phyloP scores from a whole-genome alignment of 1,140 invertebrate genomes.

The Bombus difficillimus region DNA sequence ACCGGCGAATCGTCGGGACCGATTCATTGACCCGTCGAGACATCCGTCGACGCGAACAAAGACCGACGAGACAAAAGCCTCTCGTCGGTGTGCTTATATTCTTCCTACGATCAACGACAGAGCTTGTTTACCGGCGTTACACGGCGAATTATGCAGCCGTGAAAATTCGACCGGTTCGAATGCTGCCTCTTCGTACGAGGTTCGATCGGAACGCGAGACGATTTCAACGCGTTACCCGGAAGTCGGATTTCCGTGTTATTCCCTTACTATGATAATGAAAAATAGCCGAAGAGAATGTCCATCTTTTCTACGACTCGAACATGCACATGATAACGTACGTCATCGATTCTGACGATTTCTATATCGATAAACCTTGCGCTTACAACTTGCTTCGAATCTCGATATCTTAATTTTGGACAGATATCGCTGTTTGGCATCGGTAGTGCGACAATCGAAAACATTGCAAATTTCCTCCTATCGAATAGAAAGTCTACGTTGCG shows the following conservation, averaged over 20 bases:
- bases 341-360: too few species aligned
- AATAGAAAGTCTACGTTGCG: too few species aligned
- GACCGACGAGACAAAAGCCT: constrained; percentile 63
- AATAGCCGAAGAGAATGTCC: too few species aligned
- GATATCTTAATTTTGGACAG: too few species aligned
- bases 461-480: too few species aligned
- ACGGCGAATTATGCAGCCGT: not conserved
- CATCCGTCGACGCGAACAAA: constrained; percentile 68
- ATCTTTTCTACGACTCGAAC: too few species aligned
- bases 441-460: too few species aligned
- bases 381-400: too few species aligned
- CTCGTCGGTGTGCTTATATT: constrained; percentile 55
- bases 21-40: constrained; percentile 71
- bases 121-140: constrained; percentile 22
- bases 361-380: too few species aligned
- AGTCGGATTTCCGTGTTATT: not conserved
- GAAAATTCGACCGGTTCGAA: constrained; percentile 28
- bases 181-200: not conserved
- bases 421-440: too few species aligned
- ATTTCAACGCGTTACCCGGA: not conserved
- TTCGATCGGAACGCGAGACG: not conserved
- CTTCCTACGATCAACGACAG: constrained; percentile 51
- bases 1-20: constrained; percentile 63
- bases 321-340: too few species aligned
- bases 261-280: too few species aligned